A percentile compares a stretch with the other conserved stretches of the same genome.
These are phyloP conservation scores for Melanophora roralis DNA, from an alignment of 2,888 invertebrate species.

Conservation along the genomic window DNA sequence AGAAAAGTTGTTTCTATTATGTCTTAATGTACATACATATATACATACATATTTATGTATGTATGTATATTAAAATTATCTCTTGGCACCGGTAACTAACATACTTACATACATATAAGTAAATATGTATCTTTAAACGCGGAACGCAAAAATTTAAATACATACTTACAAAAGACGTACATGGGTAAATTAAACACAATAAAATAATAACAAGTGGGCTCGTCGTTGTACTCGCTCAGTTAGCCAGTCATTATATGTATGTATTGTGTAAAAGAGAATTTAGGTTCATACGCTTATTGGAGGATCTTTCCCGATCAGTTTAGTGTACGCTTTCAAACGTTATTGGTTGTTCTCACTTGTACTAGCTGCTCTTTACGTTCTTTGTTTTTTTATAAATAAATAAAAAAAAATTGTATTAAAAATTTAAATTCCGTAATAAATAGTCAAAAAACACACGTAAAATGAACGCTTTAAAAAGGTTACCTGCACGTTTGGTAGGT, in stretches of 20 bases:
- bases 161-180: background rate
- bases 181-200: background rate
- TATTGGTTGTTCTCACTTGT: conserved; percentile 33
- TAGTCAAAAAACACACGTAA: conserved; percentile 38
- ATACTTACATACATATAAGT: too few relatives aligned
- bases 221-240: conserved; percentile 29
- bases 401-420: background rate
- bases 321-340: conserved; percentile 42
- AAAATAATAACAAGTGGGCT: conserved; percentile 47
- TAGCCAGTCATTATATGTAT: background rate
- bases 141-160: too few relatives aligned
- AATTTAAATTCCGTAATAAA: conserved; percentile 33
- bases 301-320: conserved; percentile 56
- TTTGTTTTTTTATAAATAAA: conserved; percentile 15
- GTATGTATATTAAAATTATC: too few relatives aligned
- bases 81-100: too few relatives aligned
- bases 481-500: conserved; percentile 74
- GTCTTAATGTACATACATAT: too few relatives aligned
- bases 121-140: too few relatives aligned
- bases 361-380: background rate
- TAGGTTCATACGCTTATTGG: conserved; percentile 40
- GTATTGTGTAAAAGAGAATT: conserved; percentile 17
- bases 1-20: too few relatives aligned
- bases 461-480: conserved; percentile 74
- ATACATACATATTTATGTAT: too few relatives aligned